These are phyloP conservation scores for Eristalinus aeneus DNA, from an alignment of 2,888 invertebrate species.

Conservation along the genomic window DNA sequence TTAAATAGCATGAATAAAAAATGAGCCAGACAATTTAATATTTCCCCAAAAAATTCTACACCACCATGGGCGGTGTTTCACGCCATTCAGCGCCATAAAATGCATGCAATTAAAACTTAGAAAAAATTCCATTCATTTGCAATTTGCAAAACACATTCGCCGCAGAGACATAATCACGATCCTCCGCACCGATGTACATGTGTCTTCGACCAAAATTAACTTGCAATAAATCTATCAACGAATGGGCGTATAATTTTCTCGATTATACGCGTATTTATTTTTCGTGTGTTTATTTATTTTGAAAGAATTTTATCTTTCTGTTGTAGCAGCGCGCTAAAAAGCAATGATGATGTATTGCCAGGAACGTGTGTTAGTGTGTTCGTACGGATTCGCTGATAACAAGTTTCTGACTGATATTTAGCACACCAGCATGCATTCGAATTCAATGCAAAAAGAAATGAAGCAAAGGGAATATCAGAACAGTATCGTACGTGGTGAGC, in stretches of 20 bases:
- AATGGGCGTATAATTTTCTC: constrained; percentile 60
- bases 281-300: constrained; percentile 58
- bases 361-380: constrained; percentile 22
- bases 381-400: constrained; percentile 17
- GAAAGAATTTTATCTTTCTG: constrained; percentile 61
- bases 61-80: not conserved
- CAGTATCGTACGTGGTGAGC: not conserved
- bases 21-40: not conserved
- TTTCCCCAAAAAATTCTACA: not conserved
- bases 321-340: constrained; percentile 47
- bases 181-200: not conserved
- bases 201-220: constrained; percentile 29
- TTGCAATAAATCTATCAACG: constrained; percentile 52
- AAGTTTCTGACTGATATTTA: constrained; percentile 1
- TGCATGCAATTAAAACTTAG: not conserved
- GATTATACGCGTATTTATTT: constrained; percentile 55
- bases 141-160: not conserved
- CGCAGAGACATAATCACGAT: not conserved
- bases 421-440: not conserved
- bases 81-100: not conserved
- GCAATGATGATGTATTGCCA: constrained; percentile 42
- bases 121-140: not conserved
- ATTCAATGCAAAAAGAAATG: constrained; percentile 29
- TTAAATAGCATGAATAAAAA: not conserved
- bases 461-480: constrained; percentile 10